Evolutionary conservation across 2,113 vertebrate genomes (phyloP), one percentile per base, ranked within the genome.

Genomic region (Thamnaconus septentrionalis): DNA sequence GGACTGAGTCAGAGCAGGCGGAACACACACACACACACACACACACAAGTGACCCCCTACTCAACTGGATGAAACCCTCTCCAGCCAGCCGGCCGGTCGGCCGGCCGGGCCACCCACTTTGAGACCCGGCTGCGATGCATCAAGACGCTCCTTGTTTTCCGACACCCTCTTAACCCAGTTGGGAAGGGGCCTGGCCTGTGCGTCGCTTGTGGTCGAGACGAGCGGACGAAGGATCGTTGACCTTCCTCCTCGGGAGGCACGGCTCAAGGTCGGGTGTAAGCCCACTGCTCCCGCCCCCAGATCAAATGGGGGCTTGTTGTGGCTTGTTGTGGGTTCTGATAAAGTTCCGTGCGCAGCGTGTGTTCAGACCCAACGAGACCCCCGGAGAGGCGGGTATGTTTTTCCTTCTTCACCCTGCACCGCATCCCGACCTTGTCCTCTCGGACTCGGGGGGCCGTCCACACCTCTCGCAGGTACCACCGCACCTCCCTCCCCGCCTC

Each of bases 41-140:
- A 31, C 18, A 31, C 18, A 31, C 18, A 31, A 31, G 18, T 31
- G 18, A 31, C 18, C 18, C 18, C 18, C 18, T 31, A 31, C 18
- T 31, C 18, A 31, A 31, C 18, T 31, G 18, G 18, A 31, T 31
- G 18, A 31, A 31, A 31, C 18, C 18, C 18, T 31, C 43, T 52
- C 40, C n/a, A 55, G 5, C 41, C 63, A 55, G 60, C 51, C 31
- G 56, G 49, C 18, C 7, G 50, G 41, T 60, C n/a, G 7, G 46
- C 8, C 3, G 81, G 65, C 84, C 88, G 77, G 81, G 65, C 84
- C 88, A 79, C 88, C 84, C 83, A 84, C 84, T 65, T 64, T 45
- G 77, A 78, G 45, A 39, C 66, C 64, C 5, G 63, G 40, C 60
- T 69, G 63, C 31, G 74, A 80, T 52, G 4, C 59, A 69, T 87